Evolutionary conservation across 2,888 invertebrate genomes (phyloP).

Genomic region (Tridacna crocea): DNA sequence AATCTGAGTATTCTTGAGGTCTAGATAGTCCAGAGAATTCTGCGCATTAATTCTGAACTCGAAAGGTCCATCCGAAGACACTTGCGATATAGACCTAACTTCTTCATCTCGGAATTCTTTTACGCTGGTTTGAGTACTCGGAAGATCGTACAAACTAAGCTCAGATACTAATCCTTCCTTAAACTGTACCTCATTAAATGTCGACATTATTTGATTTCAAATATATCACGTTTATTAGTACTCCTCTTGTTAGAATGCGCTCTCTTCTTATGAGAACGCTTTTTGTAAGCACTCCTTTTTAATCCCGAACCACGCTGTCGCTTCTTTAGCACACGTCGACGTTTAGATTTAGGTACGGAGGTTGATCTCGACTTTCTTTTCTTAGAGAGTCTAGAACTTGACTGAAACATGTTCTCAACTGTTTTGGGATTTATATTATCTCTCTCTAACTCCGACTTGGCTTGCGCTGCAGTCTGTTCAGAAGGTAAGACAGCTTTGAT

Average conservation of each 20-base stretch:
- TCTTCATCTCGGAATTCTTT: slow-evolving; percentile 14
- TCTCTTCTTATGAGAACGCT: slow-evolving; percentile 1
- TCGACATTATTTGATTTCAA: slow-evolving; percentile 22
- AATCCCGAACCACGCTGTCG: slow-evolving; percentile 10
- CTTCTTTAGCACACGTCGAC: neutral
- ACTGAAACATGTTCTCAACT: slow-evolving; percentile 35
- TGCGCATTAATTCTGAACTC: slow-evolving; percentile 30
- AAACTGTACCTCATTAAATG: slow-evolving; percentile 17
- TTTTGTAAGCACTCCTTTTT: no score
- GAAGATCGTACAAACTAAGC: slow-evolving; percentile 23
- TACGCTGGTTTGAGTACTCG: slow-evolving; percentile 24
- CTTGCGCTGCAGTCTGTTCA: slow-evolving; percentile 47
- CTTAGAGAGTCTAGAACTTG: neutral
- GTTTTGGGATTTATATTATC: slow-evolving; percentile 44
- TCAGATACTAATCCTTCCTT: slow-evolving; percentile 19
- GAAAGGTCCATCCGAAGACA: slow-evolving; percentile 16
- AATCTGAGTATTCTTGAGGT: slow-evolving; percentile 18
- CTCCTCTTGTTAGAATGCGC: slow-evolving; percentile 14
- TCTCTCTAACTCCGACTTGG: slow-evolving; percentile 46
- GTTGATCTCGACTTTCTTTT: slow-evolving; percentile 10
- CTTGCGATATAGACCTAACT: slow-evolving; percentile 27
- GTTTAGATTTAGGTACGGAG: neutral
- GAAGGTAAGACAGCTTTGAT: slow-evolving; percentile 52
- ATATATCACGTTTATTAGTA: slow-evolving; percentile 20
- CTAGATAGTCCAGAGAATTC: slow-evolving; percentile 27